These are phyloP conservation scores for Colistium nudipinnis DNA, from an alignment of 2,113 vertebrate species.

Conservation along the genomic window DNA sequence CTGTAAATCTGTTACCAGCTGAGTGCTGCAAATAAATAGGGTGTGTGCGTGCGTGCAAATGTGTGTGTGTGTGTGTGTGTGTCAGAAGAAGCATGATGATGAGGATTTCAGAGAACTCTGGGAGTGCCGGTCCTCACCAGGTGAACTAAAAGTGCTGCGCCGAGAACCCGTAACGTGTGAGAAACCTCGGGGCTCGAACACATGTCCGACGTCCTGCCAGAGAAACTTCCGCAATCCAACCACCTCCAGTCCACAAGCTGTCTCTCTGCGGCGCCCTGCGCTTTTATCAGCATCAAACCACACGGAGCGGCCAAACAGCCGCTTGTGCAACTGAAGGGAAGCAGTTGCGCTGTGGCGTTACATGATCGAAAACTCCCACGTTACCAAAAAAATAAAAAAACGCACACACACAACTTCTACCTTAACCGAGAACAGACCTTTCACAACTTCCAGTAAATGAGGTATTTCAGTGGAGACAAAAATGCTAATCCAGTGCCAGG, in stretches of 20 bases:
- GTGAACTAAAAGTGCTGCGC: neutral
- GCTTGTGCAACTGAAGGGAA: constrained; percentile 41
- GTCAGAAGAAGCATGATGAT: constrained; percentile 15
- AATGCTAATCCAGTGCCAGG: constrained; percentile 49
- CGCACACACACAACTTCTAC: constrained; percentile 33
- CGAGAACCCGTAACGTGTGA: constrained; percentile 20
- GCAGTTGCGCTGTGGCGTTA: constrained; percentile 26
- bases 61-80: neutral
- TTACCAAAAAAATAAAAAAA: constrained; percentile 18
- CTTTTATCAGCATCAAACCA: constrained; percentile 31
- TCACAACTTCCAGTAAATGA: constrained; percentile 61
- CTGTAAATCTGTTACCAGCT: constrained; percentile 70
- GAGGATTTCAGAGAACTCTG: constrained; percentile 21
- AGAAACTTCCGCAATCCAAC: constrained; percentile 18
- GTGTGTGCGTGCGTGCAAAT: neutral
- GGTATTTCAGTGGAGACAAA: constrained; percentile 38
- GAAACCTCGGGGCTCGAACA: constrained; percentile 8
- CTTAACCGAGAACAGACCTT: constrained; percentile 43
- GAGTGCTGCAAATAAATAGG: constrained; percentile 21
- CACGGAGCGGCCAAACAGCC: constrained; percentile 17
- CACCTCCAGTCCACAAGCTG: constrained; percentile 17
- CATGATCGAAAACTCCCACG: constrained; percentile 8
- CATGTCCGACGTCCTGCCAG: constrained; percentile 14
- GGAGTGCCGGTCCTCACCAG: neutral
- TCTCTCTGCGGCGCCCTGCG: neutral